Percentiles rank a stretch among this genome's conserved stretches.
phyloP scores from a whole-genome alignment of 2,797 vertebrate genomes.

The Cyclura pinguis region DNA sequence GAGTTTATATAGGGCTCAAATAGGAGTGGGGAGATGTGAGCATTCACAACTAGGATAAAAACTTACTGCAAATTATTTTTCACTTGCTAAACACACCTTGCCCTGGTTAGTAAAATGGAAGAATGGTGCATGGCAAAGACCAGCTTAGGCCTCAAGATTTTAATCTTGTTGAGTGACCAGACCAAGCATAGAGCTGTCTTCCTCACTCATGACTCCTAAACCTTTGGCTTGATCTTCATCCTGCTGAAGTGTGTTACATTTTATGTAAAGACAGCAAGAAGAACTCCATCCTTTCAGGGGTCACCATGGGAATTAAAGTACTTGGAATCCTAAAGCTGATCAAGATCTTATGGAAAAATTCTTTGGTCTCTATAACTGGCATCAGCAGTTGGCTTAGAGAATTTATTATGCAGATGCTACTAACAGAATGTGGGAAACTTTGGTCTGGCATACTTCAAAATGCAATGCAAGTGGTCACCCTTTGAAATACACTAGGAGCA shows the following conservation, averaged over 20 bases:
- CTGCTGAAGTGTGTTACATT: neutral
- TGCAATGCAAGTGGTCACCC: neutral
- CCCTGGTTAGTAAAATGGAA: neutral
- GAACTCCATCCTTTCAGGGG: neutral
- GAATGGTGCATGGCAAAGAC: neutral
- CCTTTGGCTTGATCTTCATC: neutral
- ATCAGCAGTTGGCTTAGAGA: neutral
- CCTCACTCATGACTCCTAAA: neutral
- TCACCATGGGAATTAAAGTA: neutral
- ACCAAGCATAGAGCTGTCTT: too few species aligned
- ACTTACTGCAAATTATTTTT: neutral
- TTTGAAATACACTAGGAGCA: neutral
- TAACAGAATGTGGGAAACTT: neutral
- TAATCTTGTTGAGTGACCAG: neutral
- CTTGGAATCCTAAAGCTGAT: neutral
- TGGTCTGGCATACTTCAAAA: neutral
- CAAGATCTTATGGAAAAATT: neutral
- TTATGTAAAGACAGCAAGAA: neutral
- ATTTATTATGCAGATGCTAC: neutral
- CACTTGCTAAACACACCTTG: neutral
- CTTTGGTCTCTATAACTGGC: neutral
- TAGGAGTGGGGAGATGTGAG: neutral
- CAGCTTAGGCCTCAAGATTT: neutral
- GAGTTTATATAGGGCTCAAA: neutral
- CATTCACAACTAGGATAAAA: neutral